A percentile compares a stretch with the other conserved stretches of the same genome.
phyloP scores from a whole-genome alignment of 1,140 invertebrate species.

The Pseudomyrmex dendroicus region DNA sequence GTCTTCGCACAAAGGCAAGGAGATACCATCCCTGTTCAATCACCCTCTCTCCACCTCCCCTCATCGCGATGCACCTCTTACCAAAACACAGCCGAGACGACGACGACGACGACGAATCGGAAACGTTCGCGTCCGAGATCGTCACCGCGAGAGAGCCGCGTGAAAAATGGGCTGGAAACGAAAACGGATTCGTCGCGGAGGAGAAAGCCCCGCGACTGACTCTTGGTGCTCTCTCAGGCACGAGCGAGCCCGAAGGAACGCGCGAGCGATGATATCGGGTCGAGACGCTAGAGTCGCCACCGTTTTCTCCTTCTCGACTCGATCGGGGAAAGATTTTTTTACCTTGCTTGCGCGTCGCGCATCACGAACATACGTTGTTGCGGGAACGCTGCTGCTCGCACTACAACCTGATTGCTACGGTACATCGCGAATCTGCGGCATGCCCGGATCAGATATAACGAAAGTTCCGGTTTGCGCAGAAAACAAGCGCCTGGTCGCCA shows the following conservation, averaged over 20 bases:
- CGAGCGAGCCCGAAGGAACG: too few species aligned
- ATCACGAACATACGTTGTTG: slow-evolving; percentile 51
- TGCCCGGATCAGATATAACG: slow-evolving; percentile 46
- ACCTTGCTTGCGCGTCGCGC: slow-evolving; percentile 36
- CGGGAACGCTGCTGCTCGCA: slow-evolving; percentile 65
- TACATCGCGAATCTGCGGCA: slow-evolving; percentile 78
- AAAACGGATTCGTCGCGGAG: neutral
- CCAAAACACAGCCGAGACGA: slow-evolving; percentile 33
- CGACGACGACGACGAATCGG: slow-evolving; percentile 3
- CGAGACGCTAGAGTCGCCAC: slow-evolving; percentile 49
- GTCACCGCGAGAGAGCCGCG: slow-evolving; percentile 1
- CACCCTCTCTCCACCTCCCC: neutral
- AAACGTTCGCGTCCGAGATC: neutral
- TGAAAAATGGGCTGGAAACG: neutral
- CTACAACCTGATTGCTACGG: slow-evolving; percentile 66
- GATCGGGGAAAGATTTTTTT: neutral
- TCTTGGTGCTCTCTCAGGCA: neutral
- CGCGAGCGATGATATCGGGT: slow-evolving; percentile 21
- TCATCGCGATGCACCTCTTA: slow-evolving; percentile 23
- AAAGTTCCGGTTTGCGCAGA: neutral
- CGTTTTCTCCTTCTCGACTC: neutral
- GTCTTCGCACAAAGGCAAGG: slow-evolving; percentile 78
- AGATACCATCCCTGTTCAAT: slow-evolving; percentile 44
- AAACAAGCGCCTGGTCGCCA: slow-evolving; percentile 33
- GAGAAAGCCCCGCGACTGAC: neutral